These are phyloP conservation scores for Rhadinocentrus ornatus DNA, from an alignment of 2,797 vertebrate species.

Conservation along the genomic window DNA sequence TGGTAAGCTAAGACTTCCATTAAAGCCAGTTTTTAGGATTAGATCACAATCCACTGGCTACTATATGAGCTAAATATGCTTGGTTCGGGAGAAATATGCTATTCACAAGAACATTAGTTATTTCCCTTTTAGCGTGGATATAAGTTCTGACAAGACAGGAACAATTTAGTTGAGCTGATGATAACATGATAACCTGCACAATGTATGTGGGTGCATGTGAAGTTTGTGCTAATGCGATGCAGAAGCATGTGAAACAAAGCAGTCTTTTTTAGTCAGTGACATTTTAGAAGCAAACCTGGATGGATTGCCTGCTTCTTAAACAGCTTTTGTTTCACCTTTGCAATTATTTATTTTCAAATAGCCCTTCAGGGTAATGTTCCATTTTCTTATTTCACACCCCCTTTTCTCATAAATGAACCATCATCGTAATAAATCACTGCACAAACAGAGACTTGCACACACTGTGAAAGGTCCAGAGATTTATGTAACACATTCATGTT, in stretches of 20 bases:
- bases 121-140: slow-evolving; percentile 11
- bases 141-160: slow-evolving; percentile 24
- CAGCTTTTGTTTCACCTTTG: slow-evolving; percentile 97
- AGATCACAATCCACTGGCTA: slow-evolving; percentile 63
- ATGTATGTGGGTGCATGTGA: slow-evolving; percentile 3
- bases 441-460: slow-evolving; percentile 99
- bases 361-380: slow-evolving; percentile 99
- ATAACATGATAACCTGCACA: not conserved
- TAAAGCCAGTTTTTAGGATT: slow-evolving; percentile 70
- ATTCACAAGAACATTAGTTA: slow-evolving; percentile 29
- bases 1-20: slow-evolving; percentile 66
- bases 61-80: slow-evolving; percentile 46
- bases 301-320: slow-evolving; percentile 85
- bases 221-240: slow-evolving; percentile 13
- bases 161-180: slow-evolving; percentile 24
- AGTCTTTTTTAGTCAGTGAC: slow-evolving; percentile 40
- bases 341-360: slow-evolving; percentile 99
- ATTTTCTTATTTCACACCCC: slow-evolving; percentile 99
- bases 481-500: slow-evolving; percentile 99
- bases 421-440: slow-evolving; percentile 98
- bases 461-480: slow-evolving; percentile 99
- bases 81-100: slow-evolving; percentile 35
- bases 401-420: slow-evolving; percentile 99
- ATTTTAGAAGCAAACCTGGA: slow-evolving; percentile 57
- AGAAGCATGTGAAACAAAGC: slow-evolving; percentile 34